Evolutionary conservation across 1,140 invertebrate genomes (phyloP), one percentile per base, ranked within the genome.

Genomic region (Ctenoplectra terminalis): DNA sequence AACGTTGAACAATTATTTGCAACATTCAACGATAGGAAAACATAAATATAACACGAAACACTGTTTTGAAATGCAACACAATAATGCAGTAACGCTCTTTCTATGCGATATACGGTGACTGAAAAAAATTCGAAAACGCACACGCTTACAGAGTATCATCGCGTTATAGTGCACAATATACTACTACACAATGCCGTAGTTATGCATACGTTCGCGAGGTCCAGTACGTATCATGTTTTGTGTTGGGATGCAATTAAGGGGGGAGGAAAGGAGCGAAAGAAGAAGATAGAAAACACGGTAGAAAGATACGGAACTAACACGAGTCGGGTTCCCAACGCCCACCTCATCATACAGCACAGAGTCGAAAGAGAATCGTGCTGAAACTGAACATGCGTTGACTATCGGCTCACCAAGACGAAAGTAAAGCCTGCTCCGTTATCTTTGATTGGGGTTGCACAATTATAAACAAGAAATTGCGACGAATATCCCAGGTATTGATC

Each of bases 221-320:
- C 66, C 54, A 43, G 66, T 29, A 71, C 54, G 31, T 78, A 71
- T 78, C 66, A 50, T 37, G 63, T 78, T 78, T 78, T 78, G 52
- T 71, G 76, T 71, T 56, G 76, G 34, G 76, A 78, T 78, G 76
- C 76, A 71, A 78, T 78, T 78, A 69, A 78, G 76, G 76, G 46
- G 66, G 66, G 66, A 78, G 61, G 40, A 15, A 76, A 67, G 61
- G 34, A 54, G 37, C 52, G 61, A 78, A 58, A 40, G 66, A 78
- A 78, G 66, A 71, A 60, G 76, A 78, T 46, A 60, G 76, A 78
- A 46, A 58, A 78, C 76, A 60, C 26, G 54, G 66, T 60, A 71
- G 76, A 78, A 71, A 78, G 52, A 78, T 78, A 58, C 52, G 50
- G 66, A 78, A 71, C 76, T 70, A 71, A 71, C 76, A 60, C 76